A percentile compares a stretch with the other conserved stretches of the same genome.
Evolutionary conservation across 2,888 invertebrate species (phyloP).

Genomic region (Hydriomena furcata): DNA sequence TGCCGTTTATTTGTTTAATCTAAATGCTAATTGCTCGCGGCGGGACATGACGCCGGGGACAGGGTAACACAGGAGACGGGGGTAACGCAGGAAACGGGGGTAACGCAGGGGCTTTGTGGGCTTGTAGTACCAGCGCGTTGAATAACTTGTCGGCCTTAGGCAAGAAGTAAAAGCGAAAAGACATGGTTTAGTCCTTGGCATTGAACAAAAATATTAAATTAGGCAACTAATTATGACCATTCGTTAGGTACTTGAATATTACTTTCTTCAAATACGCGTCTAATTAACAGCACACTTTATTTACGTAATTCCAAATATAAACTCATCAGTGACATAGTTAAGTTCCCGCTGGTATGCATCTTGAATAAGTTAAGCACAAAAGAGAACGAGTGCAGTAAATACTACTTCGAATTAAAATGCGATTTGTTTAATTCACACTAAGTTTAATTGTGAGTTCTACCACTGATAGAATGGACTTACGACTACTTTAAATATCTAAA

Average conservation of each 20-base stretch:
- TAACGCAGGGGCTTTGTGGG: slow-evolving; percentile 17
- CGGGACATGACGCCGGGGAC: slow-evolving; percentile 31
- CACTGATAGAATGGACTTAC: slow-evolving; percentile 4
- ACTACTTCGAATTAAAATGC: slow-evolving; percentile 15
- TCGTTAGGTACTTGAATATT: no score
- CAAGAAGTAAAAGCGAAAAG: not conserved
- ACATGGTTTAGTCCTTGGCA: not conserved
- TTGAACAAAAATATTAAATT: no score
- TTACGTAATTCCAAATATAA: not conserved
- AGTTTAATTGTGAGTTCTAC: slow-evolving; percentile 5
- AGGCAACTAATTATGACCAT: no score
- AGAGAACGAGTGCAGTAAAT: slow-evolving; percentile 6
- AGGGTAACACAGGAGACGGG: slow-evolving; percentile 11
- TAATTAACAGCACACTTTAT: not conserved
- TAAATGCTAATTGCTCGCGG: slow-evolving; percentile 71
- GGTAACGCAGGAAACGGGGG: slow-evolving; percentile 20
- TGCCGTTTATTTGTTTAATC: slow-evolving; percentile 75
- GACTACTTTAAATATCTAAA: not conserved
- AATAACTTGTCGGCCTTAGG: not conserved
- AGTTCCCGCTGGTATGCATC: slow-evolving; percentile 3
- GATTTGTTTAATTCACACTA: slow-evolving; percentile 22
- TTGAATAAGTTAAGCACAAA: slow-evolving; percentile 37
- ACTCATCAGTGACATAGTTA: not conserved
- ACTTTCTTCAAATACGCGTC: not conserved
- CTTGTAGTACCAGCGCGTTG: slow-evolving; percentile 2